Percentiles rank a stretch among this genome's conserved stretches.
These are phyloP conservation scores for Craniophora ligustri DNA, from an alignment of 2,888 invertebrate species.

Conservation along the genomic window DNA sequence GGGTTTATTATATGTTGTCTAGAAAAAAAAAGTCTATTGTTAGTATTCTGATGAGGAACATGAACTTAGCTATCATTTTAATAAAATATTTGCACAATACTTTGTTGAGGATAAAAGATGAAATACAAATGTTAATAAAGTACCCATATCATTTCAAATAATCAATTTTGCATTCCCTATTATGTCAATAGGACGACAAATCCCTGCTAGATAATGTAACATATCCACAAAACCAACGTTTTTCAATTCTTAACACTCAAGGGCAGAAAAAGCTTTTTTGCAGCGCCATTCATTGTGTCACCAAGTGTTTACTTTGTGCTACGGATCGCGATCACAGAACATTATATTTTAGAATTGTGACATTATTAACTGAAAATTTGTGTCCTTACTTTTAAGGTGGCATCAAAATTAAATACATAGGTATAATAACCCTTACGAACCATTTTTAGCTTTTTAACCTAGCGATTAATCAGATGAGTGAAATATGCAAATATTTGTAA, in stretches of 20 bases:
- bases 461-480: too few relatives aligned
- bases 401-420: too few relatives aligned
- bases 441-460: too few relatives aligned
- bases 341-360: constrained; percentile 75
- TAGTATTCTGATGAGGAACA: too few relatives aligned
- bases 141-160: background rate
- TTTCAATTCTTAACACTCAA: constrained; percentile 61
- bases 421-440: too few relatives aligned
- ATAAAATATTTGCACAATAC: too few relatives aligned
- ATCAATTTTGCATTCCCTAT: constrained; percentile 32
- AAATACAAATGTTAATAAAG: too few relatives aligned
- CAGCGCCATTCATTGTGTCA: constrained; percentile 66
- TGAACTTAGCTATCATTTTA: too few relatives aligned
- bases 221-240: constrained; percentile 65
- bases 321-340: constrained; percentile 66
- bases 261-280: constrained; percentile 62
- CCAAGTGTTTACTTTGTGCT: constrained; percentile 78
- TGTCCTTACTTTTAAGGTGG: too few relatives aligned
- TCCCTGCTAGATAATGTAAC: constrained; percentile 45
- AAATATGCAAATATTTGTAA: too few relatives aligned
- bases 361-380: constrained; percentile 85
- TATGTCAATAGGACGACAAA: constrained; percentile 44
- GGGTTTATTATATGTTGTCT: too few relatives aligned
- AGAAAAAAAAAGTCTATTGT: too few relatives aligned
- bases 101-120: background rate